These are phyloP conservation scores for Pteropus alecto DNA, from an alignment of 2,113 vertebrate species.

Conservation along the genomic window DNA sequence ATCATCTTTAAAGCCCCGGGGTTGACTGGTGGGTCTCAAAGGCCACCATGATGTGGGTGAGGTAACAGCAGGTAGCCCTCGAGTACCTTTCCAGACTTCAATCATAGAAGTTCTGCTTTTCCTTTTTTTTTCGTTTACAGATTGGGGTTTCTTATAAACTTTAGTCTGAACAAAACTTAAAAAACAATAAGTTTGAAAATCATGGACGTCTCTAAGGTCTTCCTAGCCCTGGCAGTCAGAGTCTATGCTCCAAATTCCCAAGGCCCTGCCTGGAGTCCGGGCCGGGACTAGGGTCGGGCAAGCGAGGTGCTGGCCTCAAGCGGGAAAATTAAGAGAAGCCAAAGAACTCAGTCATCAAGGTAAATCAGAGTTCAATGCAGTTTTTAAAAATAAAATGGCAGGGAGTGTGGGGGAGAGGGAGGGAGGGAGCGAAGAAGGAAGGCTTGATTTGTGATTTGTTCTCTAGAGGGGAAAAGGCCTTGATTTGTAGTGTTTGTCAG, in stretches of 20 bases:
- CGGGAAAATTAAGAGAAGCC: background rate
- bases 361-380: background rate
- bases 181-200: background rate
- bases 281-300: background rate
- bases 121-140: too few species aligned
- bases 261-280: background rate
- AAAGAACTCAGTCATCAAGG: background rate
- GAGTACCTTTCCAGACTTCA: background rate
- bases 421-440: background rate
- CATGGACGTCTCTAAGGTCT: background rate
- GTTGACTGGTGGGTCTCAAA: background rate
- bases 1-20: background rate
- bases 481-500: background rate
- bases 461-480: background rate
- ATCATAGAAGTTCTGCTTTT: background rate
- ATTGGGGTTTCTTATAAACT: background rate
- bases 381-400: background rate
- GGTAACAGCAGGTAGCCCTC: background rate
- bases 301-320: background rate
- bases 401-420: background rate
- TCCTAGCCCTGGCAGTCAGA: background rate
- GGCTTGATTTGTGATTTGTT: background rate
- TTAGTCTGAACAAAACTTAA: background rate
- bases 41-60: background rate
- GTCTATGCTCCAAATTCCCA: background rate